Percentiles rank a stretch among this genome's conserved stretches.
phyloP scores from a whole-genome alignment of 2,113 vertebrate genomes.

The Neomonachus schauinslandi region DNA sequence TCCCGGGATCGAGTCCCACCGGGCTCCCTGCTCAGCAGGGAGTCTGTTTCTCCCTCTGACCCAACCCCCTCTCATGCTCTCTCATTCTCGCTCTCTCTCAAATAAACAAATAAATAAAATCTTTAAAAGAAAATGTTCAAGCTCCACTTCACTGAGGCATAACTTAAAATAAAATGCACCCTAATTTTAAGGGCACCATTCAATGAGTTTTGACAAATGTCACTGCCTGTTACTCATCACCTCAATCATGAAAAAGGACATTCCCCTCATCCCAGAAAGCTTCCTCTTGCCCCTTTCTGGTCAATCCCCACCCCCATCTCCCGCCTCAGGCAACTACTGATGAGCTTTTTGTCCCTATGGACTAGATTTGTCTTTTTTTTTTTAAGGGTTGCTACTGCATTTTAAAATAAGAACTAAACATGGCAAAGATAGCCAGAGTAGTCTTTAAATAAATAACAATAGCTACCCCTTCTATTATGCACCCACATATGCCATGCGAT shows the following conservation, averaged over 20 bases:
- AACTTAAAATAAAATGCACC: neutral
- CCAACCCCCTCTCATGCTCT: no score
- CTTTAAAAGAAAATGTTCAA: neutral
- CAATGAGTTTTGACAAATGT: neutral
- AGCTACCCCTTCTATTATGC: fast-evolving
- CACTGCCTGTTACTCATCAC: no score
- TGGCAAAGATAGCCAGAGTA: neutral
- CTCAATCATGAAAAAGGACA: no score
- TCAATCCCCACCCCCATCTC: neutral
- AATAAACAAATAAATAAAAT: no score
- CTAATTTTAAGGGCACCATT: neutral
- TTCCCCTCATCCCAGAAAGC: neutral
- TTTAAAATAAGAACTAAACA: neutral
- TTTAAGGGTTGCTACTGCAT: neutral
- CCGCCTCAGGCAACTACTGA: neutral
- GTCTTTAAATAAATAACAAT: neutral
- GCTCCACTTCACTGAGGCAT: neutral
- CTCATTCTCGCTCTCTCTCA: no score
- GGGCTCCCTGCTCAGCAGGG: no score
- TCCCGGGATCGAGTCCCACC: no score
- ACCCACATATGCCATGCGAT: fast-evolving
- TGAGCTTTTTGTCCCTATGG: neutral
- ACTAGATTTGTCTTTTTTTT: neutral
- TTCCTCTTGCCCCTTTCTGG: no score
- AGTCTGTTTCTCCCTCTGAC: no score